Conservation (phyloP, 2,113 vertebrate species). For the Leuciscus idus region DNA sequence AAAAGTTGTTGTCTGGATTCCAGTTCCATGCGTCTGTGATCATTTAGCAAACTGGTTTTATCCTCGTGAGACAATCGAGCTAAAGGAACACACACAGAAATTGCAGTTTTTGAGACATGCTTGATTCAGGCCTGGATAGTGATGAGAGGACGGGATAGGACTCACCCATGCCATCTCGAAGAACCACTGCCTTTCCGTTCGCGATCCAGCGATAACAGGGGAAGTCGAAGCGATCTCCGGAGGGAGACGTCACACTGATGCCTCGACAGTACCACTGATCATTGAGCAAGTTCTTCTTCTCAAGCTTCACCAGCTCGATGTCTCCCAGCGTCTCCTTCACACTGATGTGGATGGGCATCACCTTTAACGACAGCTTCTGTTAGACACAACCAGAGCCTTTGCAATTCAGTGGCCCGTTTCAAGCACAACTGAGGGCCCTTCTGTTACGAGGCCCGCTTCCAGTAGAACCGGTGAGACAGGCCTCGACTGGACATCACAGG, state of each 20-base stretch:
- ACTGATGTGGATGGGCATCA: slow-evolving; percentile 87
- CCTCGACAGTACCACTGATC: slow-evolving; percentile 95
- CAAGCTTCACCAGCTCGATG: slow-evolving; percentile 88
- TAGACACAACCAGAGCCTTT: not conserved
- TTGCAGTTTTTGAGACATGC: not conserved
- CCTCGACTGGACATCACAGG: not conserved
- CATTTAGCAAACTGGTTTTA: slow-evolving; percentile 83
- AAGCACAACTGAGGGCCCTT: too few relatives aligned
- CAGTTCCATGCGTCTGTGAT: slow-evolving; percentile 89
- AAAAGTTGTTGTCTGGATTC: slow-evolving; percentile 84
- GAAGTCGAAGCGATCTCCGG: slow-evolving; percentile 89
- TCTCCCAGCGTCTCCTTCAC: slow-evolving; percentile 88
- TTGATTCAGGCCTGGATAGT: slow-evolving; percentile 19
- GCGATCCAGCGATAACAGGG: slow-evolving; percentile 95
- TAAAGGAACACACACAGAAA: slow-evolving; percentile 35
- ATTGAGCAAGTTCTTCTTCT: slow-evolving; percentile 90
- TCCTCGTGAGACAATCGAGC: slow-evolving; percentile 84
- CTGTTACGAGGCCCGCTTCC: too few relatives aligned
- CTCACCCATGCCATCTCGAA: slow-evolving; percentile 89
- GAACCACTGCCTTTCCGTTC: slow-evolving; percentile 85
- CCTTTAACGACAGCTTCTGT: slow-evolving; percentile 68
- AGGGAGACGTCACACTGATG: slow-evolving; percentile 88
- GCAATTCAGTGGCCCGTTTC: too few relatives aligned
- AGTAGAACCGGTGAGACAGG: too few relatives aligned
- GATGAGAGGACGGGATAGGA: not conserved